Evolutionary conservation across 92 coral and sea anemone genomes (phyloP), one percentile per base, ranked within the genome.

Genomic region (Siderastrea siderea): DNA sequence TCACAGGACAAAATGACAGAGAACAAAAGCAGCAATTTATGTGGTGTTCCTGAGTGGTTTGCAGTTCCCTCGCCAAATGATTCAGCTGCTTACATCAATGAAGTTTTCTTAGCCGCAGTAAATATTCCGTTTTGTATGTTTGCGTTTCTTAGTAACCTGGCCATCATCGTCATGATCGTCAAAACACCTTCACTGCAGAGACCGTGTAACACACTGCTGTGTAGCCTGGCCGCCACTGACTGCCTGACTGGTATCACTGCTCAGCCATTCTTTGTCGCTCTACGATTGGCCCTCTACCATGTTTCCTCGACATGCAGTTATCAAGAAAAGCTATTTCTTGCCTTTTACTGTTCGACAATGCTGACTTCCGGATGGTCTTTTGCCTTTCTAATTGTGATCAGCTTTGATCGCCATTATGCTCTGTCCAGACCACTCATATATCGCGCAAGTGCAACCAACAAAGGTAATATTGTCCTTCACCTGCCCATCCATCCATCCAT

Each of bases 181-280:
- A 80, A 67, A 3, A 80, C 50, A 3, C 85, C 85, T n/a, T 49
- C 75, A 9, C 7, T 80, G 38, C 74, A 69, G 15, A 80, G 38
- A 48, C 85, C 74, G 19, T 66, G 74, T 47, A 80, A 67, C 61
- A 69, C 17, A 8, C 60, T 80, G 50, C 75, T 80, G 75, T 66
- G 85, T 26, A 67, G 75, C 66, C 85, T 80, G 63, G 85, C 76
- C 75, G 12, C 19, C 49, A 26, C 85, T 6, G 85, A 80, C 59
- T 49, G 75, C 17, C 66, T 80, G 74, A 80, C 85, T 2, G 85
- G 75, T 8, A 7, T 67, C 38, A 12, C 55, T 4, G 47, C 66
- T 54, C 85, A 80, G 66, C 85, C 85, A 44, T 11, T 69, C 9
- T 80, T 80, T 53, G 73, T 63, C 13, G 47, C 47, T 55, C 19